These are phyloP conservation scores for Agrotis puta DNA, from an alignment of 2,888 invertebrate species.

Conservation along the genomic window DNA sequence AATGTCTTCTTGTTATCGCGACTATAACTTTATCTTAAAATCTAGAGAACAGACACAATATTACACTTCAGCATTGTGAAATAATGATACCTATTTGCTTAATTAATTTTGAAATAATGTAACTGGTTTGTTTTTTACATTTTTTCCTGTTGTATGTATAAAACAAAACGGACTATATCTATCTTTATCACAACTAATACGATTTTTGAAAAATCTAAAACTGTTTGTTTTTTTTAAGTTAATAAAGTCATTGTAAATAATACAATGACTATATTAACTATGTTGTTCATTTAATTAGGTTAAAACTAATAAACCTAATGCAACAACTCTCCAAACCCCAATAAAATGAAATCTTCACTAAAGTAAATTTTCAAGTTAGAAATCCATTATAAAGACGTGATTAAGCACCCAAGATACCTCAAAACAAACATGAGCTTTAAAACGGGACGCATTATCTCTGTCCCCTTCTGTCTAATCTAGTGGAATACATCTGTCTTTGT, in stretches of 20 bases:
- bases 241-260: no score
- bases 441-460: conserved; percentile 27
- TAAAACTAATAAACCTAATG: no score
- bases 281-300: no score
- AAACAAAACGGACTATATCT: background rate
- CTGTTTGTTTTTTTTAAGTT: no score
- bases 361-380: conserved; percentile 22
- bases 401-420: conserved; percentile 38
- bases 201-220: no score
- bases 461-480: conserved; percentile 22
- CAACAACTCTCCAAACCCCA: background rate
- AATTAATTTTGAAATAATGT: conserved; percentile 23
- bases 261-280: no score
- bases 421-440: conserved; percentile 43
- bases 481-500: conserved; percentile 32
- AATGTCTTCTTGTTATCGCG: conserved; percentile 31
- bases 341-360: background rate
- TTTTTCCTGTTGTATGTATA: no score
- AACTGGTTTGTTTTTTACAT: conserved; percentile 15
- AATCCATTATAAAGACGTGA: conserved; percentile 25
- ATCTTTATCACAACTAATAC: background rate
- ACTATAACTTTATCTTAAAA: conserved; percentile 42
- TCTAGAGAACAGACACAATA: conserved; percentile 45
- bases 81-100: conserved; percentile 27
- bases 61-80: conserved; percentile 39